phyloP scores from a whole-genome alignment of 2,113 vertebrate genomes.

The Trachemys scripta region DNA sequence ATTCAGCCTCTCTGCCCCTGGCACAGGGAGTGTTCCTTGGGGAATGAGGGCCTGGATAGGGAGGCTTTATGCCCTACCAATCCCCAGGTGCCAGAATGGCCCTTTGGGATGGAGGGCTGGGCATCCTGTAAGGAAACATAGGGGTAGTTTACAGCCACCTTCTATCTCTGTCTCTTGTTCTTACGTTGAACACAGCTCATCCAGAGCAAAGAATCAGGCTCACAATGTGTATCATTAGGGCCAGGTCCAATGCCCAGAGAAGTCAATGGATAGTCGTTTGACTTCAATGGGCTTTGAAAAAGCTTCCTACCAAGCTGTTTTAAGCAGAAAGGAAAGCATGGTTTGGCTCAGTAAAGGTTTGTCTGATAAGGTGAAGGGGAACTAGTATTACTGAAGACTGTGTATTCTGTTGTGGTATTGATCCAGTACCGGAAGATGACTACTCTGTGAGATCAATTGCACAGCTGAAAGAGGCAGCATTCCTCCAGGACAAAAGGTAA shows the following conservation, averaged over 20 bases:
- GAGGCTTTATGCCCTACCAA: background rate
- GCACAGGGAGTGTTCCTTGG: background rate
- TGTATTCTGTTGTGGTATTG: background rate
- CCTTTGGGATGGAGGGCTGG: background rate
- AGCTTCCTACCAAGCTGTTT: background rate
- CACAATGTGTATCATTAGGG: background rate
- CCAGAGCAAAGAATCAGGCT: background rate
- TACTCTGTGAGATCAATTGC: background rate
- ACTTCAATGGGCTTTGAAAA: background rate
- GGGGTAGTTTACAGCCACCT: background rate
- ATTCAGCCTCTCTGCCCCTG: background rate
- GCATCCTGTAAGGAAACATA: background rate
- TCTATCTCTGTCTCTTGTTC: background rate
- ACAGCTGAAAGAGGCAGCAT: background rate
- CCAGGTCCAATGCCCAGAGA: background rate
- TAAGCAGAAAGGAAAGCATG: background rate
- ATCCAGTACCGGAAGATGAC: accelerated
- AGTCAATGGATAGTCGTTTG: background rate
- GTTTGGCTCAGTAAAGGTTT: background rate
- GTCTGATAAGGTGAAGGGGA: background rate
- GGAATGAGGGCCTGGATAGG: background rate
- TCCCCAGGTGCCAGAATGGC: background rate
- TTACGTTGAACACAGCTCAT: background rate
- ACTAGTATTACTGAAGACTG: accelerated
- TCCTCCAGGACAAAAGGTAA: background rate